phyloP scores from a whole-genome alignment of 2,797 vertebrate species.

The Cirrhinus molitorella region DNA sequence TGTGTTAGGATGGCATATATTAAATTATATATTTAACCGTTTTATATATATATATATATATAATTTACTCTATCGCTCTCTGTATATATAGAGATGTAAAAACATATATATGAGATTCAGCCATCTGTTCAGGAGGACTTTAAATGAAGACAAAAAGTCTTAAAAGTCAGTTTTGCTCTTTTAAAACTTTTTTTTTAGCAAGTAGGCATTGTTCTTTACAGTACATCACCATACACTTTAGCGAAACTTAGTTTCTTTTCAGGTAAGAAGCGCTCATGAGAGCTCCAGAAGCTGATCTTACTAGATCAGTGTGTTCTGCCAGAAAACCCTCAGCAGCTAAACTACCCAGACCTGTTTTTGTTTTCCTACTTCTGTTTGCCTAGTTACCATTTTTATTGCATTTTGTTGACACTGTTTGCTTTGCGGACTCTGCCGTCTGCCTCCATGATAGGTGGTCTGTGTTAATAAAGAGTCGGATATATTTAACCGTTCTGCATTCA shows the following conservation, averaged over 20 bases:
- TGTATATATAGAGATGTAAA: no score
- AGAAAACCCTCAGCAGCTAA: slow-evolving; percentile 54
- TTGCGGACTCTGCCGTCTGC: slow-evolving; percentile 53
- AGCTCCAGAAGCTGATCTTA: slow-evolving; percentile 29
- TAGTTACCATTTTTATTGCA: slow-evolving; percentile 56
- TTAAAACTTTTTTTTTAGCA: background rate
- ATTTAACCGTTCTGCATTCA: slow-evolving; percentile 48
- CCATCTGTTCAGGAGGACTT: no score
- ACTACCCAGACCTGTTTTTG: slow-evolving; percentile 60
- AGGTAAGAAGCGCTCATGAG: slow-evolving; percentile 26
- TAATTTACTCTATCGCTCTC: no score
- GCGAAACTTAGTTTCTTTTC: slow-evolving; percentile 16
- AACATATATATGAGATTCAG: no score
- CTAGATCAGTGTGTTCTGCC: slow-evolving; percentile 23
- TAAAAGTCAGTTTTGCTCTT: no score
- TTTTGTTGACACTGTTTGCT: slow-evolving; percentile 56
- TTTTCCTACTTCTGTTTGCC: slow-evolving; percentile 59
- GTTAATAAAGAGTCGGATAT: slow-evolving; percentile 58
- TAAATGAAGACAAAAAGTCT: no score
- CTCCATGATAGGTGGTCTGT: slow-evolving; percentile 60
- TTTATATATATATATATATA: no score
- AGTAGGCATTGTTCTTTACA: background rate
- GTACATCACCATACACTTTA: background rate
- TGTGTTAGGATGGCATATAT: no score
- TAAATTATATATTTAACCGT: no score